These are phyloP conservation scores for Drosophila nannoptera DNA, from an alignment of 1,140 invertebrate species.

Conservation along the genomic window DNA sequence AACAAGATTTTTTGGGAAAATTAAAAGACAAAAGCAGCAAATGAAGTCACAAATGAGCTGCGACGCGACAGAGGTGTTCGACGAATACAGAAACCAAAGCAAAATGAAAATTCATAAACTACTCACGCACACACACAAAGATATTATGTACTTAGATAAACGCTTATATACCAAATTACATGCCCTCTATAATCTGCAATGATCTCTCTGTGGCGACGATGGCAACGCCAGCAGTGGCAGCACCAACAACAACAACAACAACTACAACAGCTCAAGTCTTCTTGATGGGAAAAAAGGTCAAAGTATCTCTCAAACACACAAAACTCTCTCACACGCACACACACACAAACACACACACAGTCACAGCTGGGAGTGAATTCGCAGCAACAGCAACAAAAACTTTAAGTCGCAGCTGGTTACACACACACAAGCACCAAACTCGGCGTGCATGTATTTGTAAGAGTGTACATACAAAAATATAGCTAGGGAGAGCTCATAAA, in stretches of 20 bases:
- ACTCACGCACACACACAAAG: not conserved
- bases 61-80: conserved; percentile 3
- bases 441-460: conserved; percentile 3
- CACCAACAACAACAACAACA: conserved; percentile 17
- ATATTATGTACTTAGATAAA: conserved; percentile 18
- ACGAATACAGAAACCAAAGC: not conserved
- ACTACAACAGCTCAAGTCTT: conserved; percentile 65
- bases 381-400: conserved; percentile 48
- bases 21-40: conserved; percentile 12
- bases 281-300: conserved; percentile 67
- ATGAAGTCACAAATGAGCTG: conserved; percentile 16
- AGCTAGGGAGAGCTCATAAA: conserved; percentile 21
- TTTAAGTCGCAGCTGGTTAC: conserved; percentile 63
- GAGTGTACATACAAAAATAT: conserved; percentile 3
- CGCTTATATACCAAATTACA: conserved; percentile 18
- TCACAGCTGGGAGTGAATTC: conserved; percentile 38
- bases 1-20: conserved; percentile 10
- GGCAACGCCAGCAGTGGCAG: conserved; percentile 4
- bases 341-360: conserved; percentile 20
- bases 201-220: conserved; percentile 49
- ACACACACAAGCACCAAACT: conserved; percentile 44
- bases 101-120: conserved; percentile 11
- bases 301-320: conserved; percentile 51
- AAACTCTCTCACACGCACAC: conserved; percentile 15
- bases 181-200: conserved; percentile 57